A percentile compares a stretch with the other conserved stretches of the same genome.
These are phyloP conservation scores for Eulimnadia texana DNA, from an alignment of 1,140 invertebrate species.

Conservation along the genomic window DNA sequence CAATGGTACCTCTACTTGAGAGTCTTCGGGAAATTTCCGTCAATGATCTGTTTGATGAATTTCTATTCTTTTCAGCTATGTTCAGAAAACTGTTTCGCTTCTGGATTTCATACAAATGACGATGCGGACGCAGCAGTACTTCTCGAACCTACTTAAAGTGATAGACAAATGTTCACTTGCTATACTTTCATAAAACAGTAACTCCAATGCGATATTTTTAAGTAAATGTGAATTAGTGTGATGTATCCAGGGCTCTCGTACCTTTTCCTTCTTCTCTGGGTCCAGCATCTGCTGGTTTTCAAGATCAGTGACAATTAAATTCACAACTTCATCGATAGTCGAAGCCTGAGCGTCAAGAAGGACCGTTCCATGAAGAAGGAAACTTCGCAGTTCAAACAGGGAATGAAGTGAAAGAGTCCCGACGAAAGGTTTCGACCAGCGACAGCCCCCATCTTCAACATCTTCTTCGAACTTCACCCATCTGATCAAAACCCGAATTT, in stretches of 20 bases:
- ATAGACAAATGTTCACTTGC: too few species aligned
- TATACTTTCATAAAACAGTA: too few species aligned
- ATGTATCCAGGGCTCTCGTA: too few species aligned
- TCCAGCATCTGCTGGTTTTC: background rate
- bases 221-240: too few species aligned
- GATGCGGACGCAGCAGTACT: conserved; percentile 72
- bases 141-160: conserved; percentile 68
- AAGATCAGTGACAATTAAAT: conserved; percentile 84
- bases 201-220: too few species aligned
- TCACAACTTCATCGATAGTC: conserved; percentile 71
- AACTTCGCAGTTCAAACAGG: conserved; percentile 66
- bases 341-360: conserved; percentile 80
- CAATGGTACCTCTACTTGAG: background rate
- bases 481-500: too few species aligned
- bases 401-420: conserved; percentile 81
- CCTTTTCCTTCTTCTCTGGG: background rate
- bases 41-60: background rate
- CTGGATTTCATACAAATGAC: conserved; percentile 76
- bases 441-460: conserved; percentile 82
- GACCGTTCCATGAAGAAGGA: conserved; percentile 70
- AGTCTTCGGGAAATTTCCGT: background rate
- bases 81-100: conserved; percentile 7
- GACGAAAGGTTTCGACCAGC: conserved; percentile 90
- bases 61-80: conserved; percentile 3
- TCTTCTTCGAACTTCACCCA: conserved; percentile 95